These are phyloP conservation scores for Candidula unifasciata DNA, from an alignment of 2,888 invertebrate species.

Conservation along the genomic window DNA sequence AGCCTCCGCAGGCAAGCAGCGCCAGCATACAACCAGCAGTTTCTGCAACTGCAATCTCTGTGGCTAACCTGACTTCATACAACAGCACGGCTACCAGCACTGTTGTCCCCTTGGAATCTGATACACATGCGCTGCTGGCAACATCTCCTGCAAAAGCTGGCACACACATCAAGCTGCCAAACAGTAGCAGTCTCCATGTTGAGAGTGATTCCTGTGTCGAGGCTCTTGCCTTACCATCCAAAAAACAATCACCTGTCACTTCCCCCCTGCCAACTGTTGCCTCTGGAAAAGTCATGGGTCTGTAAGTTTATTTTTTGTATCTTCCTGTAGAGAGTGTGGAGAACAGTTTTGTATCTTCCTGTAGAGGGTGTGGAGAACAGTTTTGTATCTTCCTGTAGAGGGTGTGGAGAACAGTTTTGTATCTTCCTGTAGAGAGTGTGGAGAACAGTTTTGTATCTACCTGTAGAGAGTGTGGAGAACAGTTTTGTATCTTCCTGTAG, in stretches of 20 bases:
- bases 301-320: background rate
- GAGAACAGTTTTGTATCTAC: too few relatives aligned
- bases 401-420: too few relatives aligned
- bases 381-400: too few relatives aligned
- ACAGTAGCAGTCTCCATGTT: background rate
- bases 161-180: background rate
- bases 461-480: too few relatives aligned
- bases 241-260: background rate
- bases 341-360: background rate
- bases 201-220: background rate
- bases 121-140: background rate
- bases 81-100: background rate
- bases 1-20: slow-evolving; percentile 36
- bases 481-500: too few relatives aligned
- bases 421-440: too few relatives aligned
- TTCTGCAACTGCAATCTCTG: background rate
- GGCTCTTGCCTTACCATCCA: background rate
- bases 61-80: background rate
- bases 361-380: too few relatives aligned
- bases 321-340: too few relatives aligned
- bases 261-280: background rate
- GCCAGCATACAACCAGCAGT: background rate
- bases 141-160: background rate
- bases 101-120: background rate
- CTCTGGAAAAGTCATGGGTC: background rate